Base-by-base conservation (phyloP, 2,888 invertebrate species). In the Eudemis profundana region DNA sequence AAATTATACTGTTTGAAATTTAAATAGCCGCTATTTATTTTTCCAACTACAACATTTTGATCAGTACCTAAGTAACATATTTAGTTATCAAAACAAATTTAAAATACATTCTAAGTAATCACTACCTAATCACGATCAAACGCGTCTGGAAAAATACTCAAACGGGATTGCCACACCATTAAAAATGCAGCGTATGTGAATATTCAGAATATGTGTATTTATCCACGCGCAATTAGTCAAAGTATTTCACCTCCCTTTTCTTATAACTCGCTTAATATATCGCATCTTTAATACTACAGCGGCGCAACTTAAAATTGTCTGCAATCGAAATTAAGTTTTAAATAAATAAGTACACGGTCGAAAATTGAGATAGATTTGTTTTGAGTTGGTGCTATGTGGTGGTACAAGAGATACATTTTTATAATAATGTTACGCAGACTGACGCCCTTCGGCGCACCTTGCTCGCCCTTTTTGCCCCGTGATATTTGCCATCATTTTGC, bases 391-490 rank as follows among this genome's bases (percentile, higher is more conserved):
- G 8, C 33, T 33, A 10, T 33, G 33, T 8, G 7, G 10, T 33
- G 7, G 10, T 10, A 33, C 12, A 8, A 10, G 21, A 19, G 46
- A n/a, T 7, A 14, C 14, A 23, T 47, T 38, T 33, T 59, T 36
- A 23, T 33, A 47, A 59, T 23, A 59, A 59, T 59, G 59, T 49
- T 7, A 36, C 23, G 23, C 59, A 59, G 23, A 5, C 47, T 49
- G 59, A 15, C 59, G 47, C 59, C 42, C 23, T 38, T 49, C 21
- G 7, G 36, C 21, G 21, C 38, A 59, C 21, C 56, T 36, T 15
- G 15, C 7, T 36, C 17, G 27, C 17, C 3, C 29, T 27, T 23
- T 4, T 23, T 15, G 36, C 4, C 14, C 36, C 46, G 7, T 17
- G 7, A 27, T 33, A 14, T 3, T 8, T 42, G 15, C 2, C 33